Conservation (phyloP, 2,113 vertebrate genomes). For the Vulpes ferrilata region DNA sequence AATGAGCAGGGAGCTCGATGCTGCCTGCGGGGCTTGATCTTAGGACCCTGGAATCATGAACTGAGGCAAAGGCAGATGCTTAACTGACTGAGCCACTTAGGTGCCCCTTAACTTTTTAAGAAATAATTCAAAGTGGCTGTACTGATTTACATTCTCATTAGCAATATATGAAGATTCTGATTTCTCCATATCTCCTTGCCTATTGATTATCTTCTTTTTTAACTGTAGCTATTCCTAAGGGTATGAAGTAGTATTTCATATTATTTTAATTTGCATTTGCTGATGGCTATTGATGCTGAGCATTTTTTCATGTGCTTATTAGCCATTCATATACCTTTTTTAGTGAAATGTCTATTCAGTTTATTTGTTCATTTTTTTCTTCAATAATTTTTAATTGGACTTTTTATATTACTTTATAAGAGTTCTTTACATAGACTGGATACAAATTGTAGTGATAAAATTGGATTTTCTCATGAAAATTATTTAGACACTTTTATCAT, state of each 20-base stretch:
- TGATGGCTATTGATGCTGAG: neutral
- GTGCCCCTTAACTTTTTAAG: neutral
- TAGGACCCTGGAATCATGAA: too few species aligned
- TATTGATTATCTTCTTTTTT: neutral
- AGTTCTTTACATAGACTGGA: neutral
- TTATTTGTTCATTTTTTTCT: constrained; percentile 14
- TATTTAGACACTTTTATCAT: neutral
- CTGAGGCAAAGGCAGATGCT: too few species aligned
- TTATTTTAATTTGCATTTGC: neutral
- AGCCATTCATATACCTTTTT: neutral
- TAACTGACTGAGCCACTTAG: too few species aligned
- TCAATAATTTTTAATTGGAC: neutral
- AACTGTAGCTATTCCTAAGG: neutral
- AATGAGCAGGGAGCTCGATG: too few species aligned
- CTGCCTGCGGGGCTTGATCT: too few species aligned
- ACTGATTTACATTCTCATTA: neutral
- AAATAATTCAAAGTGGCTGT: neutral
- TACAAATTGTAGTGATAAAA: neutral
- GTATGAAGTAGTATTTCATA: neutral
- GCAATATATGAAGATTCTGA: neutral
- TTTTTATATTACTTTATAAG: neutral
- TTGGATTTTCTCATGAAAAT: neutral
- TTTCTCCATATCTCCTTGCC: neutral
- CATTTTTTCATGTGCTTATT: neutral
- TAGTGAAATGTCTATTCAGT: neutral